Percentiles rank a stretch among this genome's conserved stretches.
Evolutionary conservation across 1,140 invertebrate species (phyloP).

Genomic region (Babylonia areolata): DNA sequence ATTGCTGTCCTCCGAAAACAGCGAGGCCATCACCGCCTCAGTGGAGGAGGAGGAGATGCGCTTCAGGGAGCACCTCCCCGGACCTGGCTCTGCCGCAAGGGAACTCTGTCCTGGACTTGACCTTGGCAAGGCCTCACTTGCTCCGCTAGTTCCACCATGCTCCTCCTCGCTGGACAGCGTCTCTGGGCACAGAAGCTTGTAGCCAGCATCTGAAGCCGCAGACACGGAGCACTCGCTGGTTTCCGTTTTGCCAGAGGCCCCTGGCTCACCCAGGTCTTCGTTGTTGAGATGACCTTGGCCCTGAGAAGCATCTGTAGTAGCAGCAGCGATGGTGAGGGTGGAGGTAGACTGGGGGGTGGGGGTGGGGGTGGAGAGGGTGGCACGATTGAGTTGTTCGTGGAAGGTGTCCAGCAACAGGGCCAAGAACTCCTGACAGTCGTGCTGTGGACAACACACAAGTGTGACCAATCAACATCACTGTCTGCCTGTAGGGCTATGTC

Average conservation of each 20-base stretch:
- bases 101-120: neutral
- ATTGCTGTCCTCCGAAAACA: conserved; percentile 66
- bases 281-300: conserved; percentile 30
- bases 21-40: conserved; percentile 2
- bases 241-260: conserved; percentile 28
- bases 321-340: neutral
- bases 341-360: conserved; percentile 31
- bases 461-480: too few species aligned
- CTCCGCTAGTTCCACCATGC: neutral
- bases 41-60: conserved; percentile 31
- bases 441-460: conserved; percentile 74
- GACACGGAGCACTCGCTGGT: conserved; percentile 38
- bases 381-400: conserved; percentile 82
- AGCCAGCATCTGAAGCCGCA: neutral
- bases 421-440: conserved; percentile 86
- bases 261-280: conserved; percentile 20
- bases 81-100: conserved; percentile 34
- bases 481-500: too few species aligned
- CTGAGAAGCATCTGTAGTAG: neutral
- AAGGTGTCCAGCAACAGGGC: conserved; percentile 82
- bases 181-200: conserved; percentile 5
- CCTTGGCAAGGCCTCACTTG: neutral
- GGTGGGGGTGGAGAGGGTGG: conserved; percentile 33
- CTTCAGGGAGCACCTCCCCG: conserved; percentile 36
- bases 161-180: conserved; percentile 1